phyloP scores from a whole-genome alignment of 2,888 invertebrate genomes.

The Eristalinus aeneus region DNA sequence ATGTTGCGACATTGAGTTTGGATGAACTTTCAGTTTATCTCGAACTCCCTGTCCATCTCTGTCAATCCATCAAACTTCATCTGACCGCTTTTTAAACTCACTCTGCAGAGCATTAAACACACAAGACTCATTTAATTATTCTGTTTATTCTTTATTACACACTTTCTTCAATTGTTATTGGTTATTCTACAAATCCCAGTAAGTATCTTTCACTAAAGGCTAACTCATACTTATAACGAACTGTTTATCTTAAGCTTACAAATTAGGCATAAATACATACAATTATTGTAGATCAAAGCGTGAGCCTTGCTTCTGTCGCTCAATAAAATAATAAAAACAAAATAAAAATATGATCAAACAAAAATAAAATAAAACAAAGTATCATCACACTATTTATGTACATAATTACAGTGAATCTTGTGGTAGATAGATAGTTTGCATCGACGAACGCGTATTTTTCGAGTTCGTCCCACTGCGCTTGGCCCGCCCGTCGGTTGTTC shows the following conservation, averaged over 20 bases:
- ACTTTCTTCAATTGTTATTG: conserved; percentile 29
- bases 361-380: conserved; percentile 25
- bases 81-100: no score
- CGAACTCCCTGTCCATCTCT: no score
- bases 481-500: background rate
- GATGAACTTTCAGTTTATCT: no score
- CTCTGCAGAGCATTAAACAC: background rate
- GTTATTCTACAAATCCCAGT: conserved; percentile 55
- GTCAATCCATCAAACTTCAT: no score
- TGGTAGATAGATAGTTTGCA: background rate
- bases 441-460: background rate
- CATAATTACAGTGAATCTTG: conserved; percentile 29
- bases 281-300: conserved; percentile 59
- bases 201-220: conserved; percentile 36
- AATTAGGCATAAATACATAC: conserved; percentile 61
- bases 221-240: conserved; percentile 28
- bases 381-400: conserved; percentile 59
- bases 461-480: background rate
- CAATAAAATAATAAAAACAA: conserved; percentile 33
- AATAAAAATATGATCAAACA: conserved; percentile 11
- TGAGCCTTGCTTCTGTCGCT: background rate
- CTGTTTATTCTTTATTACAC: conserved; percentile 11
- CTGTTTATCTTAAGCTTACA: conserved; percentile 41
- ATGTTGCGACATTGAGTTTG: no score
- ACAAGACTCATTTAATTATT: background rate